Conservation (phyloP, 2,888 invertebrate genomes). For the Lasioglossum leucozonium region DNA sequence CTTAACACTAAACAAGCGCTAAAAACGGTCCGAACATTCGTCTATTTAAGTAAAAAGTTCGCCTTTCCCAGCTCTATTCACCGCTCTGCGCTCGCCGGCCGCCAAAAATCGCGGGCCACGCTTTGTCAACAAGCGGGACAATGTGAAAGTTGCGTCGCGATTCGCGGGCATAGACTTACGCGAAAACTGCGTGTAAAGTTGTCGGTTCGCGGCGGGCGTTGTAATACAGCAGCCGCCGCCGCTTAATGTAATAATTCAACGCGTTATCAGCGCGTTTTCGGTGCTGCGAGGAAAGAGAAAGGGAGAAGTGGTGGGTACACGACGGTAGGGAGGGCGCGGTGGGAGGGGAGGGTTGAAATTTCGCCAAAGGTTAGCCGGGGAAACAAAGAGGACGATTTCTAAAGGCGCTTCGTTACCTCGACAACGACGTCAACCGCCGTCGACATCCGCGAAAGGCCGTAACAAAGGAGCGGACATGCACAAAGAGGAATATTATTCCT, state of each 20-base stretch:
- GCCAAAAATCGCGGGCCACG: neutral
- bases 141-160: neutral
- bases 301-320: neutral
- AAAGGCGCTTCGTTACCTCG: constrained; percentile 74
- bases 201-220: neutral
- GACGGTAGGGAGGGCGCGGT: neutral
- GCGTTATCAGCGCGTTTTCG: constrained; percentile 59
- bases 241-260: constrained; percentile 58
- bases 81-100: too few species aligned
- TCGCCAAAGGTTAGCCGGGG: constrained; percentile 65
- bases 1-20: too few species aligned
- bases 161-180: neutral
- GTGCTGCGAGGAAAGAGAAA: neutral
- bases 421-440: constrained; percentile 66
- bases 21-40: too few species aligned
- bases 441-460: constrained; percentile 67
- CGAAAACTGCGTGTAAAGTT: neutral
- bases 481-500: constrained; percentile 81
- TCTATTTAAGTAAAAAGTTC: too few species aligned
- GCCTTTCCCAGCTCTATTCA: neutral
- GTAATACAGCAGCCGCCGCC: constrained; percentile 14
- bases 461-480: constrained; percentile 75
- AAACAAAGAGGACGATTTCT: constrained; percentile 74
- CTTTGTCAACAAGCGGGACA: neutral
- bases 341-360: constrained; percentile 46